phyloP scores from a whole-genome alignment of 2,797 vertebrate species.

The Monodelphis domestica region DNA sequence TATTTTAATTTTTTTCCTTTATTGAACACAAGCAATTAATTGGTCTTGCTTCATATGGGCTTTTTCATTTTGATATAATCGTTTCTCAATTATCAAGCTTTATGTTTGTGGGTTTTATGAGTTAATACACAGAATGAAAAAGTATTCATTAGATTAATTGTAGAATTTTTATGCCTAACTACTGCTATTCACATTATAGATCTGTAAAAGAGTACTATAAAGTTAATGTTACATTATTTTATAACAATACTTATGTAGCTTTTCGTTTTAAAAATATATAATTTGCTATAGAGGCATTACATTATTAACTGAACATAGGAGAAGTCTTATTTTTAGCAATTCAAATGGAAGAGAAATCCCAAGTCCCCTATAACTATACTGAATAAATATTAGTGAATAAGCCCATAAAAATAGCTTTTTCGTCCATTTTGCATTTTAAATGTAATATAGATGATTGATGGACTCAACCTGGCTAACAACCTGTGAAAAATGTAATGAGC shows the following conservation, averaged over 20 bases:
- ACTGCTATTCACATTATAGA: slow-evolving; percentile 53
- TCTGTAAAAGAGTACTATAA: slow-evolving; percentile 73
- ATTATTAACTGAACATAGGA: slow-evolving; percentile 64
- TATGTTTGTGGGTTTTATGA: slow-evolving; percentile 49
- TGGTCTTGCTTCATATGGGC: slow-evolving; percentile 65
- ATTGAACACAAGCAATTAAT: too few species aligned
- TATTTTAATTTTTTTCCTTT: slow-evolving; percentile 82
- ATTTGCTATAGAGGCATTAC: slow-evolving; percentile 64
- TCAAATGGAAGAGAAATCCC: slow-evolving; percentile 45
- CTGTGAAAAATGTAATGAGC: too few species aligned
- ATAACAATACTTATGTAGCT: slow-evolving; percentile 64
- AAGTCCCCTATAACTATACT: too few species aligned
- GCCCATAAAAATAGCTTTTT: too few species aligned
- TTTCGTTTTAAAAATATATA: slow-evolving; percentile 74
- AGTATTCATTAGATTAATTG: slow-evolving; percentile 73
- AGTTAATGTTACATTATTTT: slow-evolving; percentile 57
- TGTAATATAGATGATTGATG: too few species aligned
- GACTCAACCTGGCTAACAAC: too few species aligned
- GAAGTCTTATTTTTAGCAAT: background rate
- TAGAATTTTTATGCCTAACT: slow-evolving; percentile 63
- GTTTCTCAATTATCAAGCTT: slow-evolving; percentile 70
- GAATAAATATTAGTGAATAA: too few species aligned
- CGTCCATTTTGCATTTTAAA: too few species aligned
- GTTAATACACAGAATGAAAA: slow-evolving; percentile 62
- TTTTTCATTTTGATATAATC: slow-evolving; percentile 76